Conservation (phyloP, 2,888 invertebrate species). For the Rhodophaea formosa region DNA sequence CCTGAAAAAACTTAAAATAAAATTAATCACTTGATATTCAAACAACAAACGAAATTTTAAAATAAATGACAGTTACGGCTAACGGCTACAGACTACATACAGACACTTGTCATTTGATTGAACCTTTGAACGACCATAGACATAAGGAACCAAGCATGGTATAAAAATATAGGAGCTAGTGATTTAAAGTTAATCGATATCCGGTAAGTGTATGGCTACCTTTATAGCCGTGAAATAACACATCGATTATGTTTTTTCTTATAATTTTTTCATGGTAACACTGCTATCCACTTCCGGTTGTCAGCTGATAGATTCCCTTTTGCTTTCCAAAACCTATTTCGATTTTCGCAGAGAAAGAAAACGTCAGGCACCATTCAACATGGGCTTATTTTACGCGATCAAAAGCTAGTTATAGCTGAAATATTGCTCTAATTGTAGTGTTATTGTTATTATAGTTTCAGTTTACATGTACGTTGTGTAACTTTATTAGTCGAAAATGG, state of each 20-base stretch:
- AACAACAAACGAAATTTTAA: slow-evolving; percentile 33
- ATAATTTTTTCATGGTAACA: slow-evolving; percentile 42
- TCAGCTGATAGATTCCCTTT: slow-evolving; percentile 76
- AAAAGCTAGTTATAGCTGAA: slow-evolving; percentile 81
- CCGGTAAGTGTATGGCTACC: too few species aligned
- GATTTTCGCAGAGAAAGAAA: slow-evolving; percentile 78
- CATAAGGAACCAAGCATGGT: not conserved
- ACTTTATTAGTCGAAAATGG: slow-evolving; percentile 80
- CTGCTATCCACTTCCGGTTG: slow-evolving; percentile 68
- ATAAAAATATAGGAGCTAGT: too few species aligned
- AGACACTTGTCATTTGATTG: too few species aligned
- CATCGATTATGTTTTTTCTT: not conserved
- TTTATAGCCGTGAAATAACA: not conserved
- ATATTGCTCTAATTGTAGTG: slow-evolving; percentile 80
- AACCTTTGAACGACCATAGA: not conserved
- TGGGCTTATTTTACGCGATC: slow-evolving; percentile 80
- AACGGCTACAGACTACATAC: too few species aligned
- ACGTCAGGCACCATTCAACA: slow-evolving; percentile 81
- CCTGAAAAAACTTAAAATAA: slow-evolving; percentile 47
- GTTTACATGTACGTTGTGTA: slow-evolving; percentile 80
- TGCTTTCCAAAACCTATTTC: slow-evolving; percentile 77
- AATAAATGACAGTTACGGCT: slow-evolving; percentile 41
- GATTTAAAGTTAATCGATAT: too few species aligned
- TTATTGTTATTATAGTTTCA: slow-evolving; percentile 79
- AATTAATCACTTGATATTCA: slow-evolving; percentile 26